These are phyloP conservation scores for Nanorana parkeri DNA, from an alignment of 2,113 vertebrate species.

Conservation along the genomic window DNA sequence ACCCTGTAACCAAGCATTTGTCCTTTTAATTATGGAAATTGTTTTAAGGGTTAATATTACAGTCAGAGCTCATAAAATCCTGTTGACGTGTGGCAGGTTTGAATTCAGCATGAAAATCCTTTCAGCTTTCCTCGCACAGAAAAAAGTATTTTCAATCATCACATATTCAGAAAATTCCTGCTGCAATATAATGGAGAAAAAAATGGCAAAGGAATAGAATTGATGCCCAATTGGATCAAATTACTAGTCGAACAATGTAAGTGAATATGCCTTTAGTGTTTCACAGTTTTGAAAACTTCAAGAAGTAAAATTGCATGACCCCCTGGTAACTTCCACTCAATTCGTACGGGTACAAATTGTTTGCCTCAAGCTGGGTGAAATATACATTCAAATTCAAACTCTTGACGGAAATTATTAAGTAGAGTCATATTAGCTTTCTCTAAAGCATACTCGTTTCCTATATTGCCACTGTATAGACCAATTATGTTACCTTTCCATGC, in stretches of 20 bases:
- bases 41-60: conserved; percentile 17
- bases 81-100: conserved; percentile 6
- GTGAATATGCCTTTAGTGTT: conserved; percentile 66
- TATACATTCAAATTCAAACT: conserved; percentile 79
- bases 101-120: conserved; percentile 38
- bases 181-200: conserved; percentile 55
- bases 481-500: conserved; percentile 82
- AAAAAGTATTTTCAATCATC: conserved; percentile 57
- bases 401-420: conserved; percentile 85
- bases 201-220: conserved; percentile 57
- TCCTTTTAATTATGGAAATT: too few species aligned
- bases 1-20: too few species aligned
- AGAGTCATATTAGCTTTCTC: conserved; percentile 82
- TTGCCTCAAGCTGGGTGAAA: conserved; percentile 83
- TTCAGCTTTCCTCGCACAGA: conserved; percentile 44
- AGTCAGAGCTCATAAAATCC: background rate
- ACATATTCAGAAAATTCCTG: conserved; percentile 57
- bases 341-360: conserved; percentile 79
- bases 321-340: conserved; percentile 74
- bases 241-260: conserved; percentile 68
- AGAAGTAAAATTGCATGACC: conserved; percentile 76
- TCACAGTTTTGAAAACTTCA: conserved; percentile 72
- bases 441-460: conserved; percentile 77
- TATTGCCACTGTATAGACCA: conserved; percentile 80
- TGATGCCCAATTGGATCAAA: conserved; percentile 69